Evolutionary conservation across 1,140 invertebrate species (phyloP).

Genomic region (Drosophila melanogaster): DNA sequence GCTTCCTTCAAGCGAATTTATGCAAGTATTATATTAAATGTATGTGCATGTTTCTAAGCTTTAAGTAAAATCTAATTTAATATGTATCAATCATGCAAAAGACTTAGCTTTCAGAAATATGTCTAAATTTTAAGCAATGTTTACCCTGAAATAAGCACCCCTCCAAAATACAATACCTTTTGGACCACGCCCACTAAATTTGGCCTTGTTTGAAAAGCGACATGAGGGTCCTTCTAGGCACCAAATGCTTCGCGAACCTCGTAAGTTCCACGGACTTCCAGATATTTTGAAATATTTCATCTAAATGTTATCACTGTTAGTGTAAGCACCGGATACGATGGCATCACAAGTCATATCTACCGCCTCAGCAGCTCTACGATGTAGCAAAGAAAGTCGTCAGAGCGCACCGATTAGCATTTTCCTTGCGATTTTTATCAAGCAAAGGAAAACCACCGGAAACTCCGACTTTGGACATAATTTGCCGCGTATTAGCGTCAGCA

Average conservation of each 20-base stretch:
- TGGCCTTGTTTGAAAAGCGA: not conserved
- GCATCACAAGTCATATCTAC: conserved; percentile 2
- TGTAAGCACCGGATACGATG: conserved; percentile 1
- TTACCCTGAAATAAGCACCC: not conserved
- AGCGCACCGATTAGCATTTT: not conserved
- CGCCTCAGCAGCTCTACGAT: not conserved
- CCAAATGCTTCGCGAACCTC: not conserved
- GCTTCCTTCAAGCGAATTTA: too few relatives aligned
- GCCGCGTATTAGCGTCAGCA: not conserved
- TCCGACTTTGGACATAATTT: conserved; percentile 3
- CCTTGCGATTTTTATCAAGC: too few relatives aligned
- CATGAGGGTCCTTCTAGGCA: conserved; percentile 24
- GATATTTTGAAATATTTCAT: not conserved
- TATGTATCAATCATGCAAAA: not conserved
- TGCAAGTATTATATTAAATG: too few relatives aligned
- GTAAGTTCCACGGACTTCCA: not conserved
- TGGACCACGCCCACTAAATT: conserved; percentile 9
- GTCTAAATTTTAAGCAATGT: conserved; percentile 9
- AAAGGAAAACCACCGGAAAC: not conserved
- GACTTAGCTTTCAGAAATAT: not conserved
- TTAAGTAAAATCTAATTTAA: too few relatives aligned
- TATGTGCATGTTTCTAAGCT: too few relatives aligned
- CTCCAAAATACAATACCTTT: conserved; percentile 2
- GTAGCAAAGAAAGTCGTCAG: not conserved
- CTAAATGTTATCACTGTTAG: not conserved